Evolutionary conservation across 2,113 vertebrate species (phyloP).

Genomic region (Urocynchramus pylzowi): DNA sequence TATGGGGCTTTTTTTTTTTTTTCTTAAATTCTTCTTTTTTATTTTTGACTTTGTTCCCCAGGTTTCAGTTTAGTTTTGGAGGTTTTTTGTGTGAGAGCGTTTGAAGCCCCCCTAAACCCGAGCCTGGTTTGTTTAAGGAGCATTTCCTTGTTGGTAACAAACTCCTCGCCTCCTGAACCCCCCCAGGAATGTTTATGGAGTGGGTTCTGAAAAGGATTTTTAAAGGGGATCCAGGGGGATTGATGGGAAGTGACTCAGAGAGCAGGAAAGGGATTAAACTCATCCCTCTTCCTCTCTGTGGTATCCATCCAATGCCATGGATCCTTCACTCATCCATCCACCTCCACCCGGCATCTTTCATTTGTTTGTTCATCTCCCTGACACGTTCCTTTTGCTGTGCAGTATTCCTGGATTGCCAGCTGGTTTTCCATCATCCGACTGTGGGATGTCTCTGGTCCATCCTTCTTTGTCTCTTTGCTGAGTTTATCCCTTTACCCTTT

Average conservation of each 20-base stretch:
- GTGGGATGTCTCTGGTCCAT: not conserved
- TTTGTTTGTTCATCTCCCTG: not conserved
- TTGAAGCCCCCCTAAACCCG: not conserved
- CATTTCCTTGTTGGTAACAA: not conserved
- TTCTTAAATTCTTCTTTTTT: not conserved
- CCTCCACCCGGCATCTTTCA: not conserved
- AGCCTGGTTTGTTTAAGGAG: conserved; percentile 30
- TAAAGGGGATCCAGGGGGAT: not conserved
- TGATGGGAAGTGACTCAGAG: not conserved
- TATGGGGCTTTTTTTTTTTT: conserved; percentile 1
- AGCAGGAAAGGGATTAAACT: not conserved
- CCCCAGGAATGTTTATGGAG: not conserved
- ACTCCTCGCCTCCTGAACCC: not conserved
- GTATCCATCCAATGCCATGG: not conserved
- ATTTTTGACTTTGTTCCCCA: not conserved
- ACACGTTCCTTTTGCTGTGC: not conserved
- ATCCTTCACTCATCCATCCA: not conserved
- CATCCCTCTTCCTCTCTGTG: not conserved
- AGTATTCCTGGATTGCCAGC: not conserved
- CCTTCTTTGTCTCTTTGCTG: not conserved
- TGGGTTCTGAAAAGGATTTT: not conserved
- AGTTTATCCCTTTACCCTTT: not conserved
- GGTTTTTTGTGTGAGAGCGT: not conserved
- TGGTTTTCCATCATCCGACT: not conserved
- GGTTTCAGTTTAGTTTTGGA: conserved; percentile 7